Evolutionary conservation across 23 tunicate species (phyloP).

Genomic region (Styela clava): DNA sequence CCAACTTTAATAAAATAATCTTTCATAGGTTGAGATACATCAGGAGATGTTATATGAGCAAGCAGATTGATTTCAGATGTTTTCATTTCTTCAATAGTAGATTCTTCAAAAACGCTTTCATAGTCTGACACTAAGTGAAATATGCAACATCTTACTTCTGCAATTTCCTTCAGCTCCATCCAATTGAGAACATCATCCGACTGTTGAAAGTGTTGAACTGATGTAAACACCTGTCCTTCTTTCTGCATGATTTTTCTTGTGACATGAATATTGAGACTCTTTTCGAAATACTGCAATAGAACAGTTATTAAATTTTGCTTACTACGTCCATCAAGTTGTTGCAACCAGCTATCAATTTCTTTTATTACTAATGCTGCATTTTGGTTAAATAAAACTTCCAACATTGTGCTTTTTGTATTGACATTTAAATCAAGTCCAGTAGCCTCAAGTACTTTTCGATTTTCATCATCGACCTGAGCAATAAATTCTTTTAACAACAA

Average conservation of each 20-base stretch:
- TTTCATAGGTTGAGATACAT: background rate
- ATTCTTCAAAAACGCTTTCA: background rate
- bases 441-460: background rate
- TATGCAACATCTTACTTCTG: background rate
- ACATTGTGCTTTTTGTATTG: background rate
- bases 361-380: background rate
- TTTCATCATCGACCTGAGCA: background rate
- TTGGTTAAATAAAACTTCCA: background rate
- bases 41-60: background rate
- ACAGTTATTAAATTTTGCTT: background rate
- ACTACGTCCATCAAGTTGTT: background rate
- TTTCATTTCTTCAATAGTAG: background rate
- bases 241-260: background rate
- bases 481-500: background rate
- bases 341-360: background rate
- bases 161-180: background rate
- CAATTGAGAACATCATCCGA: background rate
- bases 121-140: background rate
- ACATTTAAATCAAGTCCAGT: conserved; percentile 17
- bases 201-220: too few relatives aligned
- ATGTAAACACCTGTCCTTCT: too few relatives aligned
- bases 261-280: too few relatives aligned
- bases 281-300: background rate
- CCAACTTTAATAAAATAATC: conserved; percentile 24
- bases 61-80: background rate